A percentile compares a stretch with the other conserved stretches of the same genome.
phyloP scores from a whole-genome alignment of 2,888 invertebrate genomes.

The Eristalinus aeneus region DNA sequence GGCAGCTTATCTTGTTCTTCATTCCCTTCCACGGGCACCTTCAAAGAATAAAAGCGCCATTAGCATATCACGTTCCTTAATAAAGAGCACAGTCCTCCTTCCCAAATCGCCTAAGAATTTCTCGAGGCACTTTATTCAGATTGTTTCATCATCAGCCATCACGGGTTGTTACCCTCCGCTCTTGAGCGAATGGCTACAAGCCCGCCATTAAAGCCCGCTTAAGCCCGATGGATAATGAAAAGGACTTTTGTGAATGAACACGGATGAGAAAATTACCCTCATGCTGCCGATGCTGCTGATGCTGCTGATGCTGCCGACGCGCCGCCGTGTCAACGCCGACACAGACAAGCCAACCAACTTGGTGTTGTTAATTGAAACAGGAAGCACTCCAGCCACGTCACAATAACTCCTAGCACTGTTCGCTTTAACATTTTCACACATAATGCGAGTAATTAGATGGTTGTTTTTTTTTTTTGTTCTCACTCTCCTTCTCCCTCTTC shows the following conservation, averaged over 20 bases:
- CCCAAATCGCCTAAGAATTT: background rate
- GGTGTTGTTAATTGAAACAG: slow-evolving; percentile 64
- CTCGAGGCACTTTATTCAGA: background rate
- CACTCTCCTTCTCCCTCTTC: background rate
- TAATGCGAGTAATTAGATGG: slow-evolving; percentile 69
- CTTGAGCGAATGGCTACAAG: background rate
- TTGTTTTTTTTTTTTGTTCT: slow-evolving; percentile 36
- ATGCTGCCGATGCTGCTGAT: background rate
- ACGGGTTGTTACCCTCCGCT: slow-evolving; percentile 18
- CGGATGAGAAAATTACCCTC: slow-evolving; percentile 62
- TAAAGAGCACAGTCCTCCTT: background rate
- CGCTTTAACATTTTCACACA: slow-evolving; percentile 63
- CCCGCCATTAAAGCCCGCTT: slow-evolving; percentile 30
- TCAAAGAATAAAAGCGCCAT: background rate
- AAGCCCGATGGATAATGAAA: slow-evolving; percentile 53
- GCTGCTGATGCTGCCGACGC: too few relatives aligned
- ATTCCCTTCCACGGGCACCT: background rate
- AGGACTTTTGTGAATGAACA: slow-evolving; percentile 49
- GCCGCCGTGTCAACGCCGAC: background rate
- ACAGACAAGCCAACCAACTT: slow-evolving; percentile 6
- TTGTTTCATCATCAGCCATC: slow-evolving; percentile 5
- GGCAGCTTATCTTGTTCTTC: too few relatives aligned
- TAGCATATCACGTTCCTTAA: slow-evolving; percentile 4
- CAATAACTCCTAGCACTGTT: slow-evolving; percentile 44
- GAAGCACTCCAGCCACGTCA: slow-evolving; percentile 56